phyloP scores from a whole-genome alignment of 2,888 invertebrate genomes.

The Crocallis elinguaria region DNA sequence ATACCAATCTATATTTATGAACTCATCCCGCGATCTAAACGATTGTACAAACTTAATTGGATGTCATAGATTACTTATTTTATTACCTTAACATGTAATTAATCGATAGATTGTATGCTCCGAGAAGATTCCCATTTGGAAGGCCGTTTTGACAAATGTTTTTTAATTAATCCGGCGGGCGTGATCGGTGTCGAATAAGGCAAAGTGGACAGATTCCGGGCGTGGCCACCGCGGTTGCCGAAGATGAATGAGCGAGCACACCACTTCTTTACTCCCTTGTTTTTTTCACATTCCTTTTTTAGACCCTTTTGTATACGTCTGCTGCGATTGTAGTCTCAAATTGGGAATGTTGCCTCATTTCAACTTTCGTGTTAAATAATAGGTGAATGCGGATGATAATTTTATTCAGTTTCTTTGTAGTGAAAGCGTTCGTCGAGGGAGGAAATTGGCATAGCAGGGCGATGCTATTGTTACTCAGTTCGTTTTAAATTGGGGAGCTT shows the following conservation, averaged over 20 bases:
- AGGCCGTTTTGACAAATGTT: slow-evolving; percentile 72
- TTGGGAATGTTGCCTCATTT: slow-evolving; percentile 51
- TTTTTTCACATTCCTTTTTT: slow-evolving; percentile 49
- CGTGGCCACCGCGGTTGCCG: slow-evolving; percentile 57
- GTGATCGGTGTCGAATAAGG: slow-evolving; percentile 65
- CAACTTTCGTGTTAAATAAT: slow-evolving; percentile 61
- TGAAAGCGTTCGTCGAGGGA: slow-evolving; percentile 69
- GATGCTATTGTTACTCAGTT: slow-evolving; percentile 80
- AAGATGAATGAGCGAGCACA: slow-evolving; percentile 52
- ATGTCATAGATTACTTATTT: slow-evolving; percentile 65
- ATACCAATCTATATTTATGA: slow-evolving; percentile 61
- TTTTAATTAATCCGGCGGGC: slow-evolving; percentile 76
- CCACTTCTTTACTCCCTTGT: slow-evolving; percentile 53
- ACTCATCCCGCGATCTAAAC: slow-evolving; percentile 52
- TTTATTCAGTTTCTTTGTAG: slow-evolving; percentile 77
- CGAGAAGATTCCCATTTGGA: slow-evolving; percentile 64
- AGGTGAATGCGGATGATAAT: slow-evolving; percentile 68
- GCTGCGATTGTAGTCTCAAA: slow-evolving; percentile 44
- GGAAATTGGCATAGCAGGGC: slow-evolving; percentile 80
- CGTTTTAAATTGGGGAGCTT: slow-evolving; percentile 83
- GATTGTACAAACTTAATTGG: slow-evolving; percentile 65
- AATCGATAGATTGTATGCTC: slow-evolving; percentile 57
- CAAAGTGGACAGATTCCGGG: slow-evolving; percentile 70
- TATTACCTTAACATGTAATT: slow-evolving; percentile 66
- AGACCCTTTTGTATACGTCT: slow-evolving; percentile 38